Conservation (phyloP, 2,888 invertebrate species). For the Agriopis aurantiaria region DNA sequence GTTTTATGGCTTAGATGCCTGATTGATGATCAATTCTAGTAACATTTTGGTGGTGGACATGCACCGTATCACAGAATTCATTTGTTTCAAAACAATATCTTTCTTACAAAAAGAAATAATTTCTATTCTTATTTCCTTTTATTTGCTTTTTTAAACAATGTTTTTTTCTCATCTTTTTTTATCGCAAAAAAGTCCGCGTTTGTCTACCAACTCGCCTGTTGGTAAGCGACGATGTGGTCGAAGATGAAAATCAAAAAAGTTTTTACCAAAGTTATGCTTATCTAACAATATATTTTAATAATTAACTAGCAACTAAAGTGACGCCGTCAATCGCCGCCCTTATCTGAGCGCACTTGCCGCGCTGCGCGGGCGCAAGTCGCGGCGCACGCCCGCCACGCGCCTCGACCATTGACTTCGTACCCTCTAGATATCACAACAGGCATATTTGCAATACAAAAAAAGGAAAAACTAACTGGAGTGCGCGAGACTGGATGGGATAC, state of each 20-base stretch:
- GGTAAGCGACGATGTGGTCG: too few relatives aligned
- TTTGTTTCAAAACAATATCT: too few relatives aligned
- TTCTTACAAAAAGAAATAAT: too few relatives aligned
- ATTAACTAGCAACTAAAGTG: slow-evolving; percentile 5
- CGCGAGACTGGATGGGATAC: neutral
- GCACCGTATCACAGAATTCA: too few relatives aligned
- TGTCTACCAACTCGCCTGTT: too few relatives aligned
- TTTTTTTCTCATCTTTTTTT: neutral
- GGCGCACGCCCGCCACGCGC: slow-evolving; percentile 70
- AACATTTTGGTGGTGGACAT: too few relatives aligned
- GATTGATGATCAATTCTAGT: neutral
- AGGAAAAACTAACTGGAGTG: neutral
- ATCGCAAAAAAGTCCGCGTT: too few relatives aligned
- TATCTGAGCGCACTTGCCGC: slow-evolving; percentile 33
- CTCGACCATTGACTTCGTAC: neutral
- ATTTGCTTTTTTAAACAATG: too few relatives aligned
- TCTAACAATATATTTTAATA: neutral
- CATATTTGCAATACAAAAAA: neutral
- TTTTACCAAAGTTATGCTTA: neutral
- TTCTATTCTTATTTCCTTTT: too few relatives aligned
- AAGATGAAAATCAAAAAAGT: neutral
- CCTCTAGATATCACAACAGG: neutral
- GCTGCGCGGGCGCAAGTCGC: slow-evolving; percentile 49
- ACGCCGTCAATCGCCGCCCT: slow-evolving; percentile 28
- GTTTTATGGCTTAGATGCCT: neutral